Base-by-base conservation (phyloP, 1,140 invertebrate genomes). In the Drosophila busckii region DNA sequence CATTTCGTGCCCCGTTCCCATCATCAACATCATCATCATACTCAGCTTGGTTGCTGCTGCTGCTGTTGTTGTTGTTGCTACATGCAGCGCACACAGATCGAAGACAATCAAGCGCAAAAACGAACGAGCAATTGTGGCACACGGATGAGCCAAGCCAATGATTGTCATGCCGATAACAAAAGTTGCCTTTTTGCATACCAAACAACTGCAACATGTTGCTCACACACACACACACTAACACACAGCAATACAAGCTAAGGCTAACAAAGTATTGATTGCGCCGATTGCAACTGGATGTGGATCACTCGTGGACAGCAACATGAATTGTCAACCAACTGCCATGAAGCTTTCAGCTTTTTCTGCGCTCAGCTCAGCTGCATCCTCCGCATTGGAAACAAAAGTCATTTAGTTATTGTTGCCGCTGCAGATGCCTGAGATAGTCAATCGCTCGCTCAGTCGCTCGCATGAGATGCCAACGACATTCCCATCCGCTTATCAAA, bases 401-500 rank as follows among this genome's bases (percentile, higher is more conserved):
- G 54, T 80, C 73, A 71, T 85, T 84, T 84, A 80, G 70, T 78
- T 78, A 70, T 82, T 70, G 82, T 82, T 82, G 70, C 64, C 41
- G 73, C 48, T 59, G 48, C 22, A 31, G 45, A 5, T 20, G 62
- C 22, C 54, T 32, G 25, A 31, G 56, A 69, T 73, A 56, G 50
- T 29, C 19, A n/a, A n/a, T n/a, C 34, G 52, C 50, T 65, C n/a
- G n/a, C n/a, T n/a, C n/a, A n/a, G n/a, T n/a, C n/a, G n/a, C n/a
- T n/a, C n/a, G n/a, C n/a, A n/a, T n/a, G n/a, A n/a, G 70, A 62
- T 62, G 69, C 62, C 52, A 52, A 49, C 65, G 83, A 85, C 83
- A 85, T 82, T 75, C 71, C 67, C 83, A 85, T 85, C 83, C 83
- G 83, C 69, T 85, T 85, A 83, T 84, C 71, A 80, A 80, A 80